Base-by-base conservation (phyloP, 2,113 vertebrate genomes). In the Mugil cephalus region DNA sequence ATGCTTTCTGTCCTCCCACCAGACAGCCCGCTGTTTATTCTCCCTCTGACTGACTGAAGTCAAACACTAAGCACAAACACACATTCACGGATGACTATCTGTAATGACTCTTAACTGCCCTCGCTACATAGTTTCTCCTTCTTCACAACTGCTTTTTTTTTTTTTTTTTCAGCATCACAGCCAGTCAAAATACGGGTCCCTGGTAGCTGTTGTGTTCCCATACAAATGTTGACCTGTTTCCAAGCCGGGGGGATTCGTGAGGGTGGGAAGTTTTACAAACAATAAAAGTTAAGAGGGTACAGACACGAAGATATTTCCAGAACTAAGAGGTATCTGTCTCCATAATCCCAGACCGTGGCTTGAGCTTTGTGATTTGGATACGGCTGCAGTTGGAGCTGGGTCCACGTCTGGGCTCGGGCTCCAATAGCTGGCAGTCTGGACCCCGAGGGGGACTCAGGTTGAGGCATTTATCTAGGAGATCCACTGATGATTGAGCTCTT, bases 401-500 rank as follows among this genome's bases (percentile, higher is more conserved):
- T 79, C 46, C 67, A 56, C 7, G 66, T 81, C 79, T 80, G 76
- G 65, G 47, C 63, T 54, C 45, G 39, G 51, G 66, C 61, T 81
- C 51, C 68, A 58, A 64, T 66, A 66, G 67, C 80, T 90, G 84
- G 86, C 85, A 87, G 50, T 77, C 69, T 67, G 64, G 77, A 80
- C 85, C 89, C 82, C 47, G 53, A 69, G 90, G 91, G 89, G 86
- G 68, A 83, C 45, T 87, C 60, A 72, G 72, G 87, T 91, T 91
- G 69, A 90, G 77, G 80, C 80, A 93, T 93, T 88, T 90, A 89
- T 93, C 91, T 93, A 66, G 77, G 84, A 89, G 89, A 88, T 86
- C 81, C 90, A 92, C 79, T 90, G 87, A 85, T 91, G 87, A 87
- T 77, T 69, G 76, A 86, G 86, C 82, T 86, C 84, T 90, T 88